Base-by-base conservation (phyloP, 2,113 vertebrate genomes). In the Ascaphus truei region DNA sequence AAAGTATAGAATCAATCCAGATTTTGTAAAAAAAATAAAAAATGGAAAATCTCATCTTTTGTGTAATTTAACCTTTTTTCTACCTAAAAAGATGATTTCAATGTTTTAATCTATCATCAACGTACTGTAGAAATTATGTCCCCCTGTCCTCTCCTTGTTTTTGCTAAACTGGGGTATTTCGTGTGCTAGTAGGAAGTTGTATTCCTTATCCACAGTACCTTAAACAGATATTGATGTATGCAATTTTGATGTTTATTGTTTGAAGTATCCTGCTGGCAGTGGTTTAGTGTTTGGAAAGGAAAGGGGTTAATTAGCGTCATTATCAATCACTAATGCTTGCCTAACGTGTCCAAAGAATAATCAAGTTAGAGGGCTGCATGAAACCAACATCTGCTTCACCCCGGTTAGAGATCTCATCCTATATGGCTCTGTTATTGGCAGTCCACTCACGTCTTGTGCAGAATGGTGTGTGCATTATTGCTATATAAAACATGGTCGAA, bases 341-440 rank as follows among this genome's bases (percentile, higher is more conserved):
- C 86, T 88, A 89, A 92, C 66, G 43, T 78, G 88, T 86, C 90
- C 86, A 86, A 87, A 89, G 85, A 86, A 89, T 89, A 91, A 92
- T 91, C 85, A 83, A 86, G 90, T 90, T 89, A 88, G 83, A 80
- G 79, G 72, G 78, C 72, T 80, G 86, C 85, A 81, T 63, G 88
- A 76, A 86, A 81, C 77, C 83, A 83, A 81, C 91, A 92, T 88
- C 89, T 92, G 90, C 86, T 85, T 84, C 82, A 73, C 81, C 84
- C 83, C 80, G 79, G 78, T 81, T 85, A 82, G 84, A 82, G 78
- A 85, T 83, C 81, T 83, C 77, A 75, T 69, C 75, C 71, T 80
- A 50, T 77, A 76, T 82, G 30, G 31, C 75, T 77, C 82, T 69
- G 77, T 78, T 79, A 72, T 72, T 79, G 83, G 72, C 77, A 83